phyloP scores from a whole-genome alignment of 2,113 vertebrate genomes.

The Antennarius striatus region DNA sequence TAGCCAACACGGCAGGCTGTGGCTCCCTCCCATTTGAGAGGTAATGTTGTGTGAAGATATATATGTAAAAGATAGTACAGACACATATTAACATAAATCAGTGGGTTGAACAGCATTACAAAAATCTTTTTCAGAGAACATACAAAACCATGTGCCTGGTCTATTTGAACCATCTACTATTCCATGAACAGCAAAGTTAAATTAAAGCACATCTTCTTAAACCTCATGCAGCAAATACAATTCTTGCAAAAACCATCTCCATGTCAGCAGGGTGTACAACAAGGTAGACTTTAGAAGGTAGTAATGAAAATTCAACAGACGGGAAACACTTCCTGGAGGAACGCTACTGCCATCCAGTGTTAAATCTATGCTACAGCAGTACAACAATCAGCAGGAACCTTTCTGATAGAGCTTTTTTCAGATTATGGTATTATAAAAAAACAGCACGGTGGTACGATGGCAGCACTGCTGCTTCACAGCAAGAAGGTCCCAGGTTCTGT shows the following conservation, averaged over 20 bases:
- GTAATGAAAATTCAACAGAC: background rate
- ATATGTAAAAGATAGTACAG: slow-evolving; percentile 14
- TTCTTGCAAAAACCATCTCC: background rate
- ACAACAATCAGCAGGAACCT: background rate
- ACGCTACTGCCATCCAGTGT: slow-evolving; percentile 56
- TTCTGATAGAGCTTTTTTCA: too few species aligned
- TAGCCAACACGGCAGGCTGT: slow-evolving; percentile 25
- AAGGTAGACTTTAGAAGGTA: background rate
- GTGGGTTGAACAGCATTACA: background rate
- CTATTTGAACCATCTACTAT: background rate
- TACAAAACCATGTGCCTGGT: background rate
- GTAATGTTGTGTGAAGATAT: slow-evolving; percentile 6
- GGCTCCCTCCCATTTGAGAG: slow-evolving; percentile 34
- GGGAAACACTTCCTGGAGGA: slow-evolving; percentile 13
- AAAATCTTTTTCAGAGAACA: background rate
- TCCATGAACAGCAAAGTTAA: too few species aligned
- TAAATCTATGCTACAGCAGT: background rate
- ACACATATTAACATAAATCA: slow-evolving; percentile 38
- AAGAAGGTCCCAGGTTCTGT: too few species aligned
- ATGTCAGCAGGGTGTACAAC: slow-evolving; percentile 8
- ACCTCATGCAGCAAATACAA: slow-evolving; percentile 3
- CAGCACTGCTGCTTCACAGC: too few species aligned
- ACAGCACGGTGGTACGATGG: too few species aligned
- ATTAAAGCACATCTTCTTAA: background rate
- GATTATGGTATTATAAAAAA: too few species aligned